Conservation (phyloP, 2,888 invertebrate species). For the Trimorus sp. region DNA sequence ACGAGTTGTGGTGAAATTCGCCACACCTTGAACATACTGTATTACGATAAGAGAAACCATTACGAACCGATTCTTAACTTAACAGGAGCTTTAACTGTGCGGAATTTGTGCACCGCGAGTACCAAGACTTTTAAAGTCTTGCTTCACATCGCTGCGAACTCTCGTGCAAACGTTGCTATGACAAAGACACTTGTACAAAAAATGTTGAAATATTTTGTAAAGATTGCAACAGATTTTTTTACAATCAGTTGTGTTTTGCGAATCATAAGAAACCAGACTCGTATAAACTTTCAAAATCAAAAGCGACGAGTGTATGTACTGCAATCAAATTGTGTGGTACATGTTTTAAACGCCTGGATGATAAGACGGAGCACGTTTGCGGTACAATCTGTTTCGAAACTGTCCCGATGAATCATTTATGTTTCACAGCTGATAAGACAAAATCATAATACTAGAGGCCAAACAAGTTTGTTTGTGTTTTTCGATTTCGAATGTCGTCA, state of each 20-base stretch:
- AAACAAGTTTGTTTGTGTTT: neutral
- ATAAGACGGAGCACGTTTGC: neutral
- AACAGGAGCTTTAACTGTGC: neutral
- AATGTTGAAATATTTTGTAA: too few species aligned
- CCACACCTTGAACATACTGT: slow-evolving; percentile 13
- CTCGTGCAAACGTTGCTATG: too few species aligned
- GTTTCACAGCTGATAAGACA: neutral
- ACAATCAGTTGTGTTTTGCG: too few species aligned
- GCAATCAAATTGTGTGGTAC: neutral
- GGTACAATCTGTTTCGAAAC: neutral
- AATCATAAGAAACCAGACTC: neutral
- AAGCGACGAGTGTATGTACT: neutral
- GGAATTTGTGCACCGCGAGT: neutral
- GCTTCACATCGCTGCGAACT: neutral
- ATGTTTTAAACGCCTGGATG: neutral
- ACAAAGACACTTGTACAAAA: too few species aligned
- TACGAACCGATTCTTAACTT: neutral
- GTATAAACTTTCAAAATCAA: neutral
- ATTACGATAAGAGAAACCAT: slow-evolving; percentile 6
- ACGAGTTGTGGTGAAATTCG: neutral
- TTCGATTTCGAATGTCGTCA: slow-evolving; percentile 1
- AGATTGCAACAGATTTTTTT: too few species aligned
- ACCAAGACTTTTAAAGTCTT: neutral
- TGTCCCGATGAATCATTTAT: neutral
- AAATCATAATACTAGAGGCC: too few species aligned